These are phyloP conservation scores for Meriones psammophilus DNA, from an alignment of 2,797 vertebrate genomes.

Conservation along the genomic window DNA sequence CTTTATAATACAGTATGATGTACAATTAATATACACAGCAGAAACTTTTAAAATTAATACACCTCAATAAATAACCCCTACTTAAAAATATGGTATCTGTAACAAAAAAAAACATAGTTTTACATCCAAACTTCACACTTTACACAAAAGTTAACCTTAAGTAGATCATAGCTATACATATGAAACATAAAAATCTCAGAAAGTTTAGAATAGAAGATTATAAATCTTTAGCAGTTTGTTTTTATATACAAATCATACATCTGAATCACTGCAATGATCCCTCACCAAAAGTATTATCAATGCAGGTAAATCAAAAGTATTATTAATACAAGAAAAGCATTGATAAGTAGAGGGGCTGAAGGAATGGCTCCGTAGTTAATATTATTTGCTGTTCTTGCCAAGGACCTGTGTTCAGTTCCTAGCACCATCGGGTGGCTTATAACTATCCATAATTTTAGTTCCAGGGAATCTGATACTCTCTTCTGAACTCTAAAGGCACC, in stretches of 20 bases:
- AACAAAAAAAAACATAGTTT: neutral
- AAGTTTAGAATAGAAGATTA: neutral
- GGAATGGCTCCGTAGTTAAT: neutral
- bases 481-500: neutral
- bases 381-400: neutral
- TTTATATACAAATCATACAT: neutral
- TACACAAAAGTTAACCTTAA: constrained; percentile 43
- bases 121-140: neutral
- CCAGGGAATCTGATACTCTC: neutral
- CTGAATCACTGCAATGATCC: neutral
- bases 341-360: neutral
- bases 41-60: neutral
- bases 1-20: neutral
- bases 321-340: constrained; percentile 3
- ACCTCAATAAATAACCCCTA: neutral
- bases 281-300: neutral
- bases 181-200: constrained; percentile 40
- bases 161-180: constrained; percentile 18
- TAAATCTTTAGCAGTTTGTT: constrained; percentile 16
- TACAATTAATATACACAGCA: neutral
- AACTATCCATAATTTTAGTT: neutral
- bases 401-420: neutral
- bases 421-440: neutral
- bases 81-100: neutral
- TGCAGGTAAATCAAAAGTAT: constrained; percentile 3